A percentile compares a stretch with the other conserved stretches of the same genome.
Conservation (phyloP, 1,140 invertebrate genomes). For the Sminthurinus signatus region DNA sequence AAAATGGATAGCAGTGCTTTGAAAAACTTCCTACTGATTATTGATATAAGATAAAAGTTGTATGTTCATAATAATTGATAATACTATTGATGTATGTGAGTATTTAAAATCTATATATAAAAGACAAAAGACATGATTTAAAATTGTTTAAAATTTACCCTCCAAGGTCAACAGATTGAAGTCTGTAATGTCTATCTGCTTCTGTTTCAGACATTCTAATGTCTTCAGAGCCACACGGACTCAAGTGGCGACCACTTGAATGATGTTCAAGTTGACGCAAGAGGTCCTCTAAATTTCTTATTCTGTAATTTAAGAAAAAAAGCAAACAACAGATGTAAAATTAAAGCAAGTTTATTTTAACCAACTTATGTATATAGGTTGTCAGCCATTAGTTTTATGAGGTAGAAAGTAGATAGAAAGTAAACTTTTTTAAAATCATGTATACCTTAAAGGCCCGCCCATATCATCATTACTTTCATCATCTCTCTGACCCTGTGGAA, state of each 20-base stretch:
- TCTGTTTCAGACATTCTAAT: constrained; percentile 87
- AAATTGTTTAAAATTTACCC: no score
- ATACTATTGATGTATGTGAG: no score
- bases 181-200: constrained; percentile 74
- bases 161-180: constrained; percentile 57
- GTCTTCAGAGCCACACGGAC: constrained; percentile 69
- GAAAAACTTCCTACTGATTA: no score
- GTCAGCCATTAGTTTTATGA: neutral
- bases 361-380: neutral
- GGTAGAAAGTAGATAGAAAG: neutral
- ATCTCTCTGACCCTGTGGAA: constrained; percentile 33
- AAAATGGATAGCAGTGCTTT: no score
- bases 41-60: no score
- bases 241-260: constrained; percentile 69
- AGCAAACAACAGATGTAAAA: no score
- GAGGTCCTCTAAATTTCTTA: constrained; percentile 82
- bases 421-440: no score
- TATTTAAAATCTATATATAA: no score
- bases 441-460: constrained; percentile 39
- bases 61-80: no score
- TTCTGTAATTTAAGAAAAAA: no score
- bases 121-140: no score
- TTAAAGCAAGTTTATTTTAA: neutral
- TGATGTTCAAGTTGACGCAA: constrained; percentile 85
- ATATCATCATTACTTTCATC: constrained; percentile 39